Evolutionary conservation across 2,113 vertebrate genomes (phyloP).

Genomic region (Crocuta crocuta): DNA sequence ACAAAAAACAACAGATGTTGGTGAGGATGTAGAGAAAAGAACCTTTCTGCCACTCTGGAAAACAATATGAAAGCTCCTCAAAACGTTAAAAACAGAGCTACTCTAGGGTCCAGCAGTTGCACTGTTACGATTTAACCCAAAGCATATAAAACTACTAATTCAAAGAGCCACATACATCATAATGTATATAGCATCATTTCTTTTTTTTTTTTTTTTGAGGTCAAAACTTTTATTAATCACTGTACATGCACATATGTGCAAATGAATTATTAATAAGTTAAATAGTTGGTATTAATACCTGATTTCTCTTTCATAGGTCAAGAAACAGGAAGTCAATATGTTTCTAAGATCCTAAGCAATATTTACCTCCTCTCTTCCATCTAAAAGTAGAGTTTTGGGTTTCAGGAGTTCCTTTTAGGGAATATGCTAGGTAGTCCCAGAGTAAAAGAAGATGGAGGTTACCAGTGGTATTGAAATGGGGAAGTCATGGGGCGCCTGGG

Average conservation of each 20-base stretch:
- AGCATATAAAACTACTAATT: background rate
- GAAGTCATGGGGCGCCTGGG: no score
- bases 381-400: background rate
- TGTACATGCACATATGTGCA: background rate
- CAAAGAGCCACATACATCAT: background rate
- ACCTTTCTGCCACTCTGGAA: no score
- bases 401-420: background rate
- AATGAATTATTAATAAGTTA: background rate
- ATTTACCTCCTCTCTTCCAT: background rate
- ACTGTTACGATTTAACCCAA: no score
- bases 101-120: no score
- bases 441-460: background rate
- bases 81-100: no score
- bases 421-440: background rate
- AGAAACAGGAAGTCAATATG: background rate
- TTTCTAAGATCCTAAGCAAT: background rate
- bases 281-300: background rate
- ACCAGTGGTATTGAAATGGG: background rate
- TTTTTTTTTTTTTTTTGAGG: background rate
- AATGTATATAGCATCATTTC: background rate
- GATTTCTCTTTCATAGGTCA: background rate
- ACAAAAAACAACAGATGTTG: no score
- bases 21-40: no score
- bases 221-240: background rate
- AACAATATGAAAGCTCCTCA: no score